phyloP scores from a whole-genome alignment of 1,140 invertebrate species.

The Halesus radiatus region DNA sequence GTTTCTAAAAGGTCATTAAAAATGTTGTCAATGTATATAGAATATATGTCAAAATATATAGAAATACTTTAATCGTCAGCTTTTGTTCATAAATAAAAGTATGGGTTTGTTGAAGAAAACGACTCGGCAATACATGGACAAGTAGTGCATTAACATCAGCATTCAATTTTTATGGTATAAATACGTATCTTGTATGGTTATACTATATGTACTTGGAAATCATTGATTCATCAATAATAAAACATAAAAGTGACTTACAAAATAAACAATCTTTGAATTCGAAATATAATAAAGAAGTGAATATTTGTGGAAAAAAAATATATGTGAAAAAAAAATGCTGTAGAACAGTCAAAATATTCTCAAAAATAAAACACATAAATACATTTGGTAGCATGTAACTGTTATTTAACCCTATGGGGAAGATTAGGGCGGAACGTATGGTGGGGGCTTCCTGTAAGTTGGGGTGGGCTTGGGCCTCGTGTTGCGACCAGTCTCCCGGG shows the following conservation, averaged over 20 bases:
- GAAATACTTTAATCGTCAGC: neutral
- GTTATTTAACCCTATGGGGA: neutral
- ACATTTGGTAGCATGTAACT: slow-evolving; percentile 39
- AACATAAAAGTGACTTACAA: too few relatives aligned
- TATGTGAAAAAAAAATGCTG: neutral
- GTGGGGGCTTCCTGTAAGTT: slow-evolving; percentile 90
- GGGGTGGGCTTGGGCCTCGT: slow-evolving; percentile 84
- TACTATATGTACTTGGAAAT: too few relatives aligned
- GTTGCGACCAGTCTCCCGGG: slow-evolving; percentile 76
- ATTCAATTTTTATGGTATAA: too few relatives aligned
- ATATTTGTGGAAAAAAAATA: too few relatives aligned
- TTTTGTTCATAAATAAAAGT: too few relatives aligned
- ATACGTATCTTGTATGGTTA: too few relatives aligned
- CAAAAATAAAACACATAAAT: slow-evolving; percentile 33
- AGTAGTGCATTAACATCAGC: too few relatives aligned
- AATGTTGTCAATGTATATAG: neutral
- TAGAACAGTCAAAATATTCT: slow-evolving; percentile 19
- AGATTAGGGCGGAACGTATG: slow-evolving; percentile 91
- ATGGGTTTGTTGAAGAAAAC: too few relatives aligned
- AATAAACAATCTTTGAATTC: too few relatives aligned
- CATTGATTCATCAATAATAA: too few relatives aligned
- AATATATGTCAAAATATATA: neutral
- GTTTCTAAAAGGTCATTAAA: neutral
- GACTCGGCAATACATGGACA: too few relatives aligned
- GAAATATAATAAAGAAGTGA: too few relatives aligned